phyloP scores from a whole-genome alignment of 2,797 vertebrate species.

The Serranus cabrilla region DNA sequence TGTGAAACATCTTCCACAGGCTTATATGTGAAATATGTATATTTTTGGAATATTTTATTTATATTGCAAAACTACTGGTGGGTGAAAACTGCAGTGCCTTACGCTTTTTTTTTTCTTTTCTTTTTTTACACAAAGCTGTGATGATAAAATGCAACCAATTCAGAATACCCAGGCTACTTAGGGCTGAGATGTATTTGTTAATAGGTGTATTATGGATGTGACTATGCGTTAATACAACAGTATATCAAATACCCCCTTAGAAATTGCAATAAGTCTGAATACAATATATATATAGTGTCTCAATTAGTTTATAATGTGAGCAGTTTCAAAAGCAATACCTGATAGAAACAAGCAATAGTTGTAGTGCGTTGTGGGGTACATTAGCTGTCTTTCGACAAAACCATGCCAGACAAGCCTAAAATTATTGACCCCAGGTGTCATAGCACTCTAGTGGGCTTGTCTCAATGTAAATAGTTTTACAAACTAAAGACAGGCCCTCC shows the following conservation, averaged over 20 bases:
- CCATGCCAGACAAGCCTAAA: not conserved
- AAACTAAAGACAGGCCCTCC: not conserved
- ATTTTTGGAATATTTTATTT: constrained; percentile 8
- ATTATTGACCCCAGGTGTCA: not conserved
- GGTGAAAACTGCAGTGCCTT: not conserved
- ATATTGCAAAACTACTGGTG: not conserved
- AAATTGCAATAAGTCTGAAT: too few species aligned
- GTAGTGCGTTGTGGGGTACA: not conserved
- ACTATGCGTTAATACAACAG: not conserved
- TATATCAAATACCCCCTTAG: not conserved
- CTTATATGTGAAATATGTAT: not conserved
- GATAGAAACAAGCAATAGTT: too few species aligned
- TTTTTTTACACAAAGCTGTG: not conserved
- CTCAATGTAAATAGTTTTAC: not conserved
- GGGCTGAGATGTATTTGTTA: not conserved
- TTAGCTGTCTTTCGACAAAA: not conserved
- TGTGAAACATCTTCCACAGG: not conserved
- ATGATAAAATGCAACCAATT: not conserved
- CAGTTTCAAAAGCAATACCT: too few species aligned
- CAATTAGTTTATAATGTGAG: too few species aligned
- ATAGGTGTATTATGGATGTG: not conserved
- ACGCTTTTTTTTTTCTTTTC: too few species aligned
- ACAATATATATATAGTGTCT: too few species aligned
- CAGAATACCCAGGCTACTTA: not conserved
- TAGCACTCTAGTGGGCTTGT: not conserved